These are phyloP conservation scores for Epinephelus awoara DNA, from an alignment of 2,797 vertebrate species.

Conservation along the genomic window DNA sequence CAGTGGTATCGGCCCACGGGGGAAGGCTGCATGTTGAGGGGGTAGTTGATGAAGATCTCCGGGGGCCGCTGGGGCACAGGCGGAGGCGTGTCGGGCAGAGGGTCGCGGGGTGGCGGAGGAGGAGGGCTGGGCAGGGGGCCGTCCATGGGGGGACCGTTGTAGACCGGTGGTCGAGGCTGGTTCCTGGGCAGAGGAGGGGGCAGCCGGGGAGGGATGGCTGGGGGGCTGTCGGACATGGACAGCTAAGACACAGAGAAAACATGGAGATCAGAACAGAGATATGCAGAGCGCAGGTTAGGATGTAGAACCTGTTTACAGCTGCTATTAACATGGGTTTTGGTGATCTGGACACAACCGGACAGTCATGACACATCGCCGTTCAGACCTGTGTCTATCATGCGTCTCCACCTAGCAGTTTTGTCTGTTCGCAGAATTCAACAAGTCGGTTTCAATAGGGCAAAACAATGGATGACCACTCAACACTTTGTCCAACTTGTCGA, in stretches of 20 bases:
- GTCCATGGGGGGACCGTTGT: slow-evolving; percentile 83
- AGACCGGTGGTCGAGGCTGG: slow-evolving; percentile 88
- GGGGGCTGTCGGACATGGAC: slow-evolving; percentile 89
- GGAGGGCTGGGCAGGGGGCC: slow-evolving; percentile 93
- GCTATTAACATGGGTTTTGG: too few relatives aligned
- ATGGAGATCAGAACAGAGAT: neutral
- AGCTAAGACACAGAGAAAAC: slow-evolving; percentile 76
- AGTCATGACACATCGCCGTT: too few relatives aligned
- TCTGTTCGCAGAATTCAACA: too few relatives aligned
- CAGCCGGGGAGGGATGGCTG: slow-evolving; percentile 94
- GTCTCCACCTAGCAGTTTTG: too few relatives aligned
- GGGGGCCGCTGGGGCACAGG: slow-evolving; percentile 93
- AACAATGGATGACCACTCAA: too few relatives aligned
- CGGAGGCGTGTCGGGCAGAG: slow-evolving; percentile 92
- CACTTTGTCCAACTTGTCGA: too few relatives aligned
- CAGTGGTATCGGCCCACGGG: slow-evolving; percentile 91
- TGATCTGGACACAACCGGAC: too few relatives aligned
- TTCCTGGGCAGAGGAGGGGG: slow-evolving; percentile 89
- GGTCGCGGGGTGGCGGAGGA: slow-evolving; percentile 89
- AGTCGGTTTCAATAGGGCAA: too few relatives aligned
- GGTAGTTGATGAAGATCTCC: slow-evolving; percentile 98
- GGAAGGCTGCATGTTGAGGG: slow-evolving; percentile 91
- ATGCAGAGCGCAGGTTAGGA: neutral
- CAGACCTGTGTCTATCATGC: too few relatives aligned
- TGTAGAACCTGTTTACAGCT: too few relatives aligned